phyloP scores from a whole-genome alignment of 2,113 vertebrate species.

The Salvator merianae region DNA sequence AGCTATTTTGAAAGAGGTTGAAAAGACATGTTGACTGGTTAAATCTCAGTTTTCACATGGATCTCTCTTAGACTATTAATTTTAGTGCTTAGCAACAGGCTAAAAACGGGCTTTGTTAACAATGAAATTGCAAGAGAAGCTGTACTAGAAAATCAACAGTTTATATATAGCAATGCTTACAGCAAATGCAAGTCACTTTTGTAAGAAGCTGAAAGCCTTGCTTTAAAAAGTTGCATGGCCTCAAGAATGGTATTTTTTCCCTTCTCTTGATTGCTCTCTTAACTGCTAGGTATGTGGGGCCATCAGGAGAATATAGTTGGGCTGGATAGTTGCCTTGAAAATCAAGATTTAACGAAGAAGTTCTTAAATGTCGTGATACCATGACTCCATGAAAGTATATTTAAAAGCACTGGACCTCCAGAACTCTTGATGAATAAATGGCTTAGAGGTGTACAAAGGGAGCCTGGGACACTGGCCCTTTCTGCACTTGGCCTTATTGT shows the following conservation, averaged over 20 bases:
- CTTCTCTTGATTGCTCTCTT: slow-evolving; percentile 56
- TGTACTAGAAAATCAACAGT: slow-evolving; percentile 31
- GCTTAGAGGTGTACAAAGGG: too few relatives aligned
- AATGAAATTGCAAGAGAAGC: slow-evolving; percentile 50
- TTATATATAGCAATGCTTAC: slow-evolving; percentile 52
- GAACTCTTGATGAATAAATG: too few relatives aligned
- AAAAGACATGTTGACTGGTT: slow-evolving; percentile 36
- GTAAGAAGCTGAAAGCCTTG: slow-evolving; percentile 8
- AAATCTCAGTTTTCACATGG: slow-evolving; percentile 36
- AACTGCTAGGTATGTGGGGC: neutral
- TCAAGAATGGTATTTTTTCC: neutral
- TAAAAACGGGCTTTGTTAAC: slow-evolving; percentile 53
- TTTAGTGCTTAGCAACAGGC: slow-evolving; percentile 51
- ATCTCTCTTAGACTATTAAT: slow-evolving; percentile 44
- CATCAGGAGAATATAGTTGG: too few relatives aligned
- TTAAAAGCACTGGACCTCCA: too few relatives aligned
- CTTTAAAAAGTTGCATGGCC: neutral
- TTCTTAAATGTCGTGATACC: too few relatives aligned
- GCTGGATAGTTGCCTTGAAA: too few relatives aligned
- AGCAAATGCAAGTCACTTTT: slow-evolving; percentile 35
- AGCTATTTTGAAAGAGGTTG: slow-evolving; percentile 34
- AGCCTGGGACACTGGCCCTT: too few relatives aligned
- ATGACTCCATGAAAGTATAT: too few relatives aligned
- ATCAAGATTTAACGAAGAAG: too few relatives aligned
- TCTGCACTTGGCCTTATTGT: too few relatives aligned